phyloP scores from a whole-genome alignment of 2,888 invertebrate species.

The Lapara coniferarum region DNA sequence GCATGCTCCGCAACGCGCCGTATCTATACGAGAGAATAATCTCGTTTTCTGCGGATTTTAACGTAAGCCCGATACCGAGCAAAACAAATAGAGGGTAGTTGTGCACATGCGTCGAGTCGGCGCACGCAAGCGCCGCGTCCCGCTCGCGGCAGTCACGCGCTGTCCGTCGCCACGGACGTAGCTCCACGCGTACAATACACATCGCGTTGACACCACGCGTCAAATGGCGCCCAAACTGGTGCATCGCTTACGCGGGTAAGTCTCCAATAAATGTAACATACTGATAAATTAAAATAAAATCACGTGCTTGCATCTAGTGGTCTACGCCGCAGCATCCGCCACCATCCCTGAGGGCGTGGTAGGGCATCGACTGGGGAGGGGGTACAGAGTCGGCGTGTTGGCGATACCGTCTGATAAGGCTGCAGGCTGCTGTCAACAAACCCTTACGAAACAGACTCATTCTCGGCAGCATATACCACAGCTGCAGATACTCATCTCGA shows the following conservation, averaged over 20 bases:
- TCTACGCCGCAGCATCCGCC: slow-evolving; percentile 64
- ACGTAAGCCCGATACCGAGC: slow-evolving; percentile 57
- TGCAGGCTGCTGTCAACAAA: slow-evolving; percentile 79
- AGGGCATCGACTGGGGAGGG: slow-evolving; percentile 57
- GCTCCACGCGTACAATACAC: slow-evolving; percentile 46
- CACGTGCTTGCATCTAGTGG: not conserved
- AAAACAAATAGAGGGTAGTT: slow-evolving; percentile 71
- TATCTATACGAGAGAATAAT: slow-evolving; percentile 70
- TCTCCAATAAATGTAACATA: slow-evolving; percentile 48
- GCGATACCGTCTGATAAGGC: slow-evolving; percentile 74
- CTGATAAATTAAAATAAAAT: slow-evolving; percentile 21
- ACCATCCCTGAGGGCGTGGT: slow-evolving; percentile 74
- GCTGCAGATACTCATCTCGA: slow-evolving; percentile 50
- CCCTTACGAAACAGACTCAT: slow-evolving; percentile 42
- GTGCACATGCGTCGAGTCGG: slow-evolving; percentile 67
- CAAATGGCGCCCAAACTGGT: slow-evolving; percentile 78
- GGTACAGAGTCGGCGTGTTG: slow-evolving; percentile 65
- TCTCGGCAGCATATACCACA: not conserved
- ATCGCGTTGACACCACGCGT: slow-evolving; percentile 67
- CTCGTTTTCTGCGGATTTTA: slow-evolving; percentile 71
- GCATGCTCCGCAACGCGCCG: slow-evolving; percentile 61
- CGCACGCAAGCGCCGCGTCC: slow-evolving; percentile 63
- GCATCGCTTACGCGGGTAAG: slow-evolving; percentile 76
- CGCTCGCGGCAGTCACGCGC: slow-evolving; percentile 69
- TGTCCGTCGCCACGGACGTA: slow-evolving; percentile 63